Base-by-base conservation (phyloP, 2,888 invertebrate species). In the Lochmaea crataegi region DNA sequence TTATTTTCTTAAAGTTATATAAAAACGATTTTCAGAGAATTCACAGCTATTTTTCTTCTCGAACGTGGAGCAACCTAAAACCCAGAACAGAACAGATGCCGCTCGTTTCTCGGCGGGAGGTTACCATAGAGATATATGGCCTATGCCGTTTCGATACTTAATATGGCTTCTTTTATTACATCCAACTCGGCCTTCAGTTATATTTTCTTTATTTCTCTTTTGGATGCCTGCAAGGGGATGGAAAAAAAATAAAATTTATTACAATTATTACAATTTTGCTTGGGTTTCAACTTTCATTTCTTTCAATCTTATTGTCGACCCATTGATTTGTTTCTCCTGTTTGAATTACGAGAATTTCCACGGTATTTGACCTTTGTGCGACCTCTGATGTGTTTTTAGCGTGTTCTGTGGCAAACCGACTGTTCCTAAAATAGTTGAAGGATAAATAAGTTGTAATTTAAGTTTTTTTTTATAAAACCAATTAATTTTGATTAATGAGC, bases 101-200 rank as follows among this genome's bases (percentile, higher is more conserved):
- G 75, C 26, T 22, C 32, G 22, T 67, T 22, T 75, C 77, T 71
- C 78, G 76, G 79, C 76, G 74, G 77, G 77, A 77, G 77, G 76
- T 78, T 77, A 74, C 76, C 72, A 72, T 73, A 75, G 76, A 75
- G 76, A 76, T 76, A 74, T 72, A 68, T 69, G 67, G 74, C 61
- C 69, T 61, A 58, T 58, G 67, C 26, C 57, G 58, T 73, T 56
- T 71, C 72, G 72, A 75, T 67, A 76, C 77, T 79, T 80, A 80
- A 79, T 80, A 78, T 77, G 75, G 79, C 76, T 73, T 74, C 78
- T 79, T 81, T 80, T 80, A 81, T 81, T 81, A 78, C 80, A 77
- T 79, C 79, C 80, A 75, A 78, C 77, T 78, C 72, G 68, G 66
- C 69, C 61, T 61, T 66, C 57, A 66, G 6, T 45, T 26, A 14